A percentile compares a stretch with the other conserved stretches of the same genome.
phyloP scores from a whole-genome alignment of 2,888 invertebrate species.

The Synergus umbraculus region DNA sequence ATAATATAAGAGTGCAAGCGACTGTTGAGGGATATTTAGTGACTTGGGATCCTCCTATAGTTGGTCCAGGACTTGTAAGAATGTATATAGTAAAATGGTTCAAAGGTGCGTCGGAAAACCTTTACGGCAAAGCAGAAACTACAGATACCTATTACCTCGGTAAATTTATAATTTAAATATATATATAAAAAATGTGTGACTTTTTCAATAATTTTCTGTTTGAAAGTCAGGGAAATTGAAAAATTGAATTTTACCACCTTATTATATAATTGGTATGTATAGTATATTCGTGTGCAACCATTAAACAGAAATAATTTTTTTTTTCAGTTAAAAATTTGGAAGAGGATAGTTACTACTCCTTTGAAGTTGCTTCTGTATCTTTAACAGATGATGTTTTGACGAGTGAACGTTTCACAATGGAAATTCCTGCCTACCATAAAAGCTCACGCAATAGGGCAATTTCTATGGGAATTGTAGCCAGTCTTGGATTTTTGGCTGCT shows the following conservation, averaged over 20 bases:
- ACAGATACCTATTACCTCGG: constrained; percentile 84
- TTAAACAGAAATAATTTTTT: too few relatives aligned
- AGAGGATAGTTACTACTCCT: constrained; percentile 86
- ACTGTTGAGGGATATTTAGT: constrained; percentile 88
- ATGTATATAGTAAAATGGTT: constrained; percentile 86
- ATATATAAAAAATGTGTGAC: too few relatives aligned
- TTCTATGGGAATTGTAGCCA: constrained; percentile 85
- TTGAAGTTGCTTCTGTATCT: constrained; percentile 85
- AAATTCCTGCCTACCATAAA: constrained; percentile 84
- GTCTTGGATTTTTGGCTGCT: constrained; percentile 83
- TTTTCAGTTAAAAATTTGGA: constrained; percentile 83
- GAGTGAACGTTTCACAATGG: constrained; percentile 82
- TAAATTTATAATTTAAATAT: constrained; percentile 54
- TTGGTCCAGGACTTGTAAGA: constrained; percentile 80
- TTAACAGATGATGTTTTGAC: constrained; percentile 81
- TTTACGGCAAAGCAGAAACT: constrained; percentile 84
- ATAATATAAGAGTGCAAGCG: constrained; percentile 85
- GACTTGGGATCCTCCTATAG: constrained; percentile 85
- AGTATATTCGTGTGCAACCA: too few relatives aligned
- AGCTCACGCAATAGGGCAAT: constrained; percentile 82
- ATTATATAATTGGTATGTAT: too few relatives aligned
- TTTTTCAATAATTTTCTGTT: too few relatives aligned
- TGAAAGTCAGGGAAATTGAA: too few relatives aligned
- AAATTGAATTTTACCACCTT: too few relatives aligned
- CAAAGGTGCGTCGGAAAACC: constrained; percentile 81